These are phyloP conservation scores for Columba janthina DNA, from an alignment of 2,113 vertebrate species.

Conservation along the genomic window DNA sequence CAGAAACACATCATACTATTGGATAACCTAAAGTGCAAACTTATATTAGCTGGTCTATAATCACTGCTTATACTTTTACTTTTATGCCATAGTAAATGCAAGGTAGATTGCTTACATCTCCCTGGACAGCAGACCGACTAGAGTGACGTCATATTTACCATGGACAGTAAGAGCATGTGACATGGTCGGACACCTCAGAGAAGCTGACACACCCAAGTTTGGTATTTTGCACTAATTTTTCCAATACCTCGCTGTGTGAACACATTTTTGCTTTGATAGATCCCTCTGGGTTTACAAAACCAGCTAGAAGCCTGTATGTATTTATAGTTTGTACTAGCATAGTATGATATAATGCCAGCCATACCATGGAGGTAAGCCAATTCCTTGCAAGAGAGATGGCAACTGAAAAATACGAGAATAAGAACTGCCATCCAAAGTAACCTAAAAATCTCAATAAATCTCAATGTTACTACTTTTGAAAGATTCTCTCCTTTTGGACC, in stretches of 20 bases:
- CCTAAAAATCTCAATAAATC: background rate
- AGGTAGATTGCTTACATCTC: background rate
- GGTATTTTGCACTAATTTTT: background rate
- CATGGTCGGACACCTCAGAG: background rate
- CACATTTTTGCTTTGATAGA: background rate
- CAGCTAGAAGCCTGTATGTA: background rate
- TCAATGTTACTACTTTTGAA: slow-evolving; percentile 33
- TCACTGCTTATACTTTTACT: background rate
- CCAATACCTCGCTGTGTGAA: background rate
- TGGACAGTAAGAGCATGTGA: background rate
- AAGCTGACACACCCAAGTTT: background rate
- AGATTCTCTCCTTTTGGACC: slow-evolving; percentile 50
- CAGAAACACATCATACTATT: background rate
- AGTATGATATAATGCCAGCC: background rate
- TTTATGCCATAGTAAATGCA: background rate
- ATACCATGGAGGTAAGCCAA: background rate
- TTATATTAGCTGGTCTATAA: background rate
- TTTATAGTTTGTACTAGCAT: background rate
- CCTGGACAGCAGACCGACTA: background rate
- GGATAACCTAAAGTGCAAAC: background rate
- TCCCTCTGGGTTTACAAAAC: background rate
- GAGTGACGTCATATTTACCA: background rate
- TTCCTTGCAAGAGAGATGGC: background rate
- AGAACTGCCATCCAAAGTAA: slow-evolving; percentile 11
- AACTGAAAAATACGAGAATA: background rate